Evolutionary conservation across 2,113 vertebrate genomes (phyloP), one percentile per base, ranked within the genome.

Genomic region (Semnopithecus entellus): DNA sequence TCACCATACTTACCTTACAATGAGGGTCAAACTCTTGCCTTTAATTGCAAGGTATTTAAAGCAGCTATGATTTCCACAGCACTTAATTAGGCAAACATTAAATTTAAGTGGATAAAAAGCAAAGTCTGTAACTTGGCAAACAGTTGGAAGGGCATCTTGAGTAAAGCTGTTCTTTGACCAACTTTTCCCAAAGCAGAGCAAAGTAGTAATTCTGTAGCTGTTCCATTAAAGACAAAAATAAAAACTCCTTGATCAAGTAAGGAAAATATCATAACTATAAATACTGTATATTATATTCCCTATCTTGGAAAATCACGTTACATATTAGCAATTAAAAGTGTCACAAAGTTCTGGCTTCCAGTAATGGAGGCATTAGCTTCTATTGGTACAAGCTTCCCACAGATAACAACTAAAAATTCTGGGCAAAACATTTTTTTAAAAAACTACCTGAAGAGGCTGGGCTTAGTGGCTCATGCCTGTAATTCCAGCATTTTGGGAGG

Each of bases 41-140:
- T 82, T 85, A 91, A 91, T 86, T 96, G 61, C 68, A 90, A 78
- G 45, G 23, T 52, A 40, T 72, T 82, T 78, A 82, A 90, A 81
- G 66, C 40, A 27, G 40, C 10, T 25, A 38, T 84, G 45, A 87
- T 93, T 90, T 73, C 45, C 52, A 17, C 30, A 94, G 52, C 27
- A 88, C 84, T 85, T 84, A 52, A 90, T 90, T 96, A 92, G 78
- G 35, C 76, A 48, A 79, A 52, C 35, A 90, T 89, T 92, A 90
- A 64, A 73, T 78, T 73, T 90, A 90, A 94, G 35, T 87, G 59
- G 66, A 66, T 92, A 83, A 96, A 27, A 79, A 96, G 45, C 27
- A 45, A 92, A 88, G 80, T 57, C 85, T 94, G n/a, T 18, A 82
- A 68, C 30, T 84, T 64, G 76, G 59, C 38, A 38, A 27, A 52